Evolutionary conservation across 53 echinoderm and acorn worm genomes (phyloP), one percentile per base, ranked within the genome.

Genomic region (Antedon mediterranea): DNA sequence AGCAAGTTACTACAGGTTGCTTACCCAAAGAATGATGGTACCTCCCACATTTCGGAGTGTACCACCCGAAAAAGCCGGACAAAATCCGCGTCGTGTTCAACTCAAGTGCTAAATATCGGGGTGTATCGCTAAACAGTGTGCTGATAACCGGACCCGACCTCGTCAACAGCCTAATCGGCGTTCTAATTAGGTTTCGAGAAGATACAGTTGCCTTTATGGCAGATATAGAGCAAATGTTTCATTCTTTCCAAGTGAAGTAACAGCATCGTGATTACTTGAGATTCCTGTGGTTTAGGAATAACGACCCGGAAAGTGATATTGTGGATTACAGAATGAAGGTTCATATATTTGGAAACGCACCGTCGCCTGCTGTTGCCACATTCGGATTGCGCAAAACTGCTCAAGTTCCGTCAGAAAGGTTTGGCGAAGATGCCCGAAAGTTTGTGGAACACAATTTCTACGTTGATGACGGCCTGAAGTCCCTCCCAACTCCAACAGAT

Each of bases 251-350:
- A 6, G 82, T 86, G 2, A 32, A 78, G 30, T 78, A 82, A 74
- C 82, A 82, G 23, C 81, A 87, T 42, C 80, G 71, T 15, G 84
- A 84, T 71, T 84, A 74, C 79, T 74, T 84, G n/a, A 72, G 84
- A 41, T 83, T 78, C 37, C 43, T 83, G 31, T 83, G 78, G 78
- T 83, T 78, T 30, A 71, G 73, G 31, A 73, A 79, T 71, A 37
- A 79, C 71, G 30, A 84, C 74, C 57, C 79, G 29, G 57, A 79
- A 32, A 79, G 70, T 28, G 83, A 77, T 71, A 32, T 77, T n/a
- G 33, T 32, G 0, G 83, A 82, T 31, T 82, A 31, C 31, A 37
- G 73, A 42, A 83, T 78, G 78, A 78, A 78, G 32, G 78, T 83
- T 23, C 73, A 76, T 30, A 33, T 43, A 20, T 73, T 84, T 34